Percentiles rank a stretch among this genome's conserved stretches.
These are phyloP conservation scores for Dendrolimus pini DNA, from an alignment of 2,888 invertebrate species.

Conservation along the genomic window DNA sequence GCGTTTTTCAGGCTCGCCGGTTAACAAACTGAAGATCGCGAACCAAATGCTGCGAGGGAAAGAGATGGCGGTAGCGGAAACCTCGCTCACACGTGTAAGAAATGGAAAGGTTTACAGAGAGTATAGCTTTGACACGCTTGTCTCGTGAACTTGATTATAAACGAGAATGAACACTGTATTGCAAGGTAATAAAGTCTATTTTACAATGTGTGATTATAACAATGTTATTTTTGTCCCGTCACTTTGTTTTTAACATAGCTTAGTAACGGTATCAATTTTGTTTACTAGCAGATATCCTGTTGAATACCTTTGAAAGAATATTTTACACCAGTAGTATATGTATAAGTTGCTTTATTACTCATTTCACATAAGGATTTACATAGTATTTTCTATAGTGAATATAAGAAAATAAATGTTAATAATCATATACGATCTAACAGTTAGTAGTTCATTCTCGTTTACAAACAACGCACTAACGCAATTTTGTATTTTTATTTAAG, in stretches of 20 bases:
- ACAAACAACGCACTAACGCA: conserved; percentile 14
- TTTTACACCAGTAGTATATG: no score
- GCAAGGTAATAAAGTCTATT: neutral
- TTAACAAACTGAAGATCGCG: conserved; percentile 89
- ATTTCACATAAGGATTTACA: neutral
- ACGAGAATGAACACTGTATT: conserved; percentile 23
- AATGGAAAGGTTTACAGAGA: conserved; percentile 42
- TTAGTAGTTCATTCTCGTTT: conserved; percentile 32
- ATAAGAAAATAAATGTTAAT: neutral
- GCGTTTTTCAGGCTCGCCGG: conserved; percentile 82
- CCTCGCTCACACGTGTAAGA: conserved; percentile 88
- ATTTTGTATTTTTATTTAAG: conserved; percentile 4
- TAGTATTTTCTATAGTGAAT: neutral
- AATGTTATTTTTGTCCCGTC: no score
- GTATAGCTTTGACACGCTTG: conserved; percentile 55
- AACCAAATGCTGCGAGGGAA: conserved; percentile 83
- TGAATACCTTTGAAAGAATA: no score
- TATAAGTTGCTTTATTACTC: no score
- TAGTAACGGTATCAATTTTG: no score
- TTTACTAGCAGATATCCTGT: no score
- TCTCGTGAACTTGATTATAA: conserved; percentile 33
- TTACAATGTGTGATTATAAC: no score
- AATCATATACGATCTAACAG: neutral
- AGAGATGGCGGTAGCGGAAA: conserved; percentile 84
- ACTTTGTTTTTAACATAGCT: no score